Evolutionary conservation across 1,140 invertebrate species (phyloP), one percentile per base, ranked within the genome.

Genomic region (Yoshiicerus persimilis): DNA sequence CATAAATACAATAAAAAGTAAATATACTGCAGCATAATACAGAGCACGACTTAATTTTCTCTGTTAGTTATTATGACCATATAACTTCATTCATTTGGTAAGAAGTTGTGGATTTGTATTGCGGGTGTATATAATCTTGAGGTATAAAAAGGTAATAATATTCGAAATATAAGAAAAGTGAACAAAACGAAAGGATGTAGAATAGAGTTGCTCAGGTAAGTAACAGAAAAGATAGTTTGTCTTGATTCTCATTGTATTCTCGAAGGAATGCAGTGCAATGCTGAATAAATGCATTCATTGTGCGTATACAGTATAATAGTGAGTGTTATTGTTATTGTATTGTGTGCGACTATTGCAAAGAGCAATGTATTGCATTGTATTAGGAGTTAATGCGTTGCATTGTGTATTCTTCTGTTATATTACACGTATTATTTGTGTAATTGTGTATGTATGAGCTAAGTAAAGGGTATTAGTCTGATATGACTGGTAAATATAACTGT

Each of bases 361-460:
- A 38, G 75, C 5, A 38, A 20, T 38, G 75, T 23, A 80, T 32
- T 80, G 75, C 75, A 80, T 80, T 80, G 75, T 80, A 80, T 80
- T 80, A 80, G 32, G 20, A 80, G 75, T 80, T 80, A 80, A 80
- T 80, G 75, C 20, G 34, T 23, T 80, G 75, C 75, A 80, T 80
- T 80, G 75, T 80, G 8, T 38, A 9, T 70, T 70, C 66, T 32
- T 16, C 75, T 38, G 75, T 80, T 34, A 11, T 34, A 36, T 27
- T 75, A 34, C 30, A 16, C 11, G 27, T 36, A 34, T 38, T 80
- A 32, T 70, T 70, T 30, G 66, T 70, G 66, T 30, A 70, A 27
- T 70, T 70, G 30, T 56, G 16, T 56, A 56, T 77, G 70, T 23
- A 80, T 5, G 32, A n/a, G 30, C 16, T 80, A 38, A 38, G 75